These are phyloP conservation scores for Pimephales promelas DNA, from an alignment of 2,113 vertebrate genomes.

Conservation along the genomic window DNA sequence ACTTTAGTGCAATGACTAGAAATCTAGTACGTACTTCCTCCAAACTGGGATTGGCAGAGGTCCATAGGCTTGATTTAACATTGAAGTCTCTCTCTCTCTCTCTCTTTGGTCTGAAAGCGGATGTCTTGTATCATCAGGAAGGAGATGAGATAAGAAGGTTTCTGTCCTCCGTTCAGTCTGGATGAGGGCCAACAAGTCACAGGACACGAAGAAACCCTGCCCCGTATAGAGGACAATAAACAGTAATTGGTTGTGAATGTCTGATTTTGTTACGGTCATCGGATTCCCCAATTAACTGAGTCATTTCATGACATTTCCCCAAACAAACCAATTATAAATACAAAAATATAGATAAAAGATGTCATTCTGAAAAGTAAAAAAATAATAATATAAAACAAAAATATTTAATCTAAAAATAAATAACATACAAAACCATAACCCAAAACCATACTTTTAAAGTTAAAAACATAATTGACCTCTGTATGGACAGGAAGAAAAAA, in stretches of 20 bases:
- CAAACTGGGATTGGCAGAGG: background rate
- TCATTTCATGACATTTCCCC: constrained; percentile 28
- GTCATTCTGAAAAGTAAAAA: background rate
- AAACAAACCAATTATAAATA: background rate
- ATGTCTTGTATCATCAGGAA: constrained; percentile 47
- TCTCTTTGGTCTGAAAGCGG: background rate
- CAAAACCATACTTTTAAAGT: background rate
- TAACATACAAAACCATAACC: no score
- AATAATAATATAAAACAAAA: no score
- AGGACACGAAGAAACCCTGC: constrained; percentile 38
- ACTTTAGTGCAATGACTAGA: background rate
- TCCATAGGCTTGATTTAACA: constrained; percentile 1
- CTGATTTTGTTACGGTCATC: constrained; percentile 42
- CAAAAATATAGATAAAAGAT: background rate
- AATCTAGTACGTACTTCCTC: background rate
- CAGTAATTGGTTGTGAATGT: constrained; percentile 52
- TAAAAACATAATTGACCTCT: background rate
- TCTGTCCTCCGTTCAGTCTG: background rate
- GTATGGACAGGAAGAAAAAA: background rate
- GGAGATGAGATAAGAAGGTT: constrained; percentile 21
- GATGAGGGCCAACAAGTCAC: constrained; percentile 31
- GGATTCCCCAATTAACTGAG: constrained; percentile 29
- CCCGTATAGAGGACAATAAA: background rate
- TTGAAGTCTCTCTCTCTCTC: background rate
- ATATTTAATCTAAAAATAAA: no score